These are phyloP conservation scores for Bungarus multicinctus DNA, from an alignment of 2,113 vertebrate species.

Conservation along the genomic window DNA sequence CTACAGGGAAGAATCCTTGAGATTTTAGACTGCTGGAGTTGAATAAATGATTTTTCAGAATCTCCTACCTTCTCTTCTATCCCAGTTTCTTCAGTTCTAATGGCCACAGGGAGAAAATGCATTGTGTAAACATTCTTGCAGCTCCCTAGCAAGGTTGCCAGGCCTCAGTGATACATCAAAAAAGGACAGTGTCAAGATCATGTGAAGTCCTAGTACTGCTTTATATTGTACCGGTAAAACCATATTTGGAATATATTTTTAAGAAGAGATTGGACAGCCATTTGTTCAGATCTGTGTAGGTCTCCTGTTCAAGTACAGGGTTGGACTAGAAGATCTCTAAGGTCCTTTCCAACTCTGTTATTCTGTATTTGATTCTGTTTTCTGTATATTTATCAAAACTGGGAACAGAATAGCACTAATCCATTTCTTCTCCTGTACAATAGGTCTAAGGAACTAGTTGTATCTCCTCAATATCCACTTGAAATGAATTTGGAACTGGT, in stretches of 20 bases:
- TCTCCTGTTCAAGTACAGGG: background rate
- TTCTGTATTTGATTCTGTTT: background rate
- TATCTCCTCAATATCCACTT: background rate
- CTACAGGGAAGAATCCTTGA: background rate
- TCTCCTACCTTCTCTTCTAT: background rate
- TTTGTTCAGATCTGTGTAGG: background rate
- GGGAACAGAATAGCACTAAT: background rate
- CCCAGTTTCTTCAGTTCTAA: background rate
- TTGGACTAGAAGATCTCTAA: background rate
- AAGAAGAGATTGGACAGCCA: background rate
- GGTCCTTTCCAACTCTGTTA: background rate
- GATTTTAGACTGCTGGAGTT: background rate
- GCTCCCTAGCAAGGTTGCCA: background rate
- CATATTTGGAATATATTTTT: background rate
- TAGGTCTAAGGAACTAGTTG: slow-evolving; percentile 2
- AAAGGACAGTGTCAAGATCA: background rate
- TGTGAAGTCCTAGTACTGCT: background rate
- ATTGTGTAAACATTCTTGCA: background rate
- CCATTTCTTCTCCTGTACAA: background rate
- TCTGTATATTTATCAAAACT: background rate
- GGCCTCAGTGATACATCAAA: background rate
- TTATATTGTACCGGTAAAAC: background rate
- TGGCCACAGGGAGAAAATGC: background rate
- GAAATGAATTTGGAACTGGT: slow-evolving; percentile 5
- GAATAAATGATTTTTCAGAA: background rate